These are phyloP conservation scores for Steinernema hermaphroditum DNA, from an alignment of 2,888 invertebrate genomes.

Conservation along the genomic window DNA sequence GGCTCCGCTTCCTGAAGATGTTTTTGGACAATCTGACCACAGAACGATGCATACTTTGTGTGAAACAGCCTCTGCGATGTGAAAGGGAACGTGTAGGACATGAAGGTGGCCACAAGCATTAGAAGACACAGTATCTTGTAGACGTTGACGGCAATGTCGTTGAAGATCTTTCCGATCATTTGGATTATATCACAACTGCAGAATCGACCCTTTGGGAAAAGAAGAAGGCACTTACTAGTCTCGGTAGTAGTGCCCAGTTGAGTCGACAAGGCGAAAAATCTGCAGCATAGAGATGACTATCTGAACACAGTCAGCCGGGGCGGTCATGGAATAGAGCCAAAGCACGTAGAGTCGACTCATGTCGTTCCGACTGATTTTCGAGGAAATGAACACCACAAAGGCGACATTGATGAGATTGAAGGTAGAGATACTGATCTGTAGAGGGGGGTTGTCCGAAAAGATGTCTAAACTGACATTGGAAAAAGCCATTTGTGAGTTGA, in stretches of 20 bases:
- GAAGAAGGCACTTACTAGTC: not conserved
- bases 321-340: not conserved
- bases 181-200: not conserved
- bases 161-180: too few species aligned
- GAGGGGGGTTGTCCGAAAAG: not conserved
- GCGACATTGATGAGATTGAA: not conserved
- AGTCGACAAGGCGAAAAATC: not conserved
- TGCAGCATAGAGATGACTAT: not conserved
- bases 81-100: constrained; percentile 1
- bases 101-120: not conserved
- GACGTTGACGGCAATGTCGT: too few species aligned
- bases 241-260: not conserved
- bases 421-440: not conserved
- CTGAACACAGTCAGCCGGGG: not conserved
- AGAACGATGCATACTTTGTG: not conserved
- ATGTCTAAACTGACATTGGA: not conserved
- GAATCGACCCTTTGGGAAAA: not conserved
- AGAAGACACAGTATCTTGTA: too few species aligned
- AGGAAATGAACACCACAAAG: not conserved
- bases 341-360: not conserved
- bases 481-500: too few species aligned
- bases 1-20: not conserved
- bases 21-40: too few species aligned
- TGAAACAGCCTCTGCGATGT: not conserved
- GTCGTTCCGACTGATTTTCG: not conserved